Evolutionary conservation across 1,140 invertebrate species (phyloP).

Genomic region (Dinoponera quadriceps): DNA sequence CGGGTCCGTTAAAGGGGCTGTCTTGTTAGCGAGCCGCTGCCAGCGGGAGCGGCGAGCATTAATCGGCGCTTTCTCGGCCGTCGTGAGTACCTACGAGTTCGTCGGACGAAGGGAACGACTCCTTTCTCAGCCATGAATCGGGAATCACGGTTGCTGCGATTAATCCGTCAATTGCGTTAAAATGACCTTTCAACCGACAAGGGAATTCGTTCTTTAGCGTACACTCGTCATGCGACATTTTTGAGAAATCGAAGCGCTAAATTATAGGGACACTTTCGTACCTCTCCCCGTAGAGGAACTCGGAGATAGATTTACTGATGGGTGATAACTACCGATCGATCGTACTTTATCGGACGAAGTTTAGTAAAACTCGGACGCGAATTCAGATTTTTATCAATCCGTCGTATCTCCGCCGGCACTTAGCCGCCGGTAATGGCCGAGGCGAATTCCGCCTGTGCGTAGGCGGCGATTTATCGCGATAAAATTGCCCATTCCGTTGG

Average conservation of each 20-base stretch:
- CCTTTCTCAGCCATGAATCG: background rate
- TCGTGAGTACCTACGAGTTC: conserved; percentile 2
- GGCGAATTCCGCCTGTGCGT: conserved; percentile 40
- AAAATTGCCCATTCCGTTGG: conserved; percentile 60
- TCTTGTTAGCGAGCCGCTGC: background rate
- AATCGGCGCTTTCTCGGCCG: background rate
- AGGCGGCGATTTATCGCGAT: conserved; percentile 60
- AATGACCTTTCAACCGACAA: background rate
- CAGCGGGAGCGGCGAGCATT: background rate
- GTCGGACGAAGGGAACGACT: background rate
- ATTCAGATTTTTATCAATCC: conserved; percentile 50
- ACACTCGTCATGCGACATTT: no score
- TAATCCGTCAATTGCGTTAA: background rate
- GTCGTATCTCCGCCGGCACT: conserved; percentile 31
- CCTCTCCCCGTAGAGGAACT: no score
- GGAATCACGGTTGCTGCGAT: background rate
- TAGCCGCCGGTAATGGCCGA: conserved; percentile 38
- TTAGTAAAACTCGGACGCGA: conserved; percentile 30
- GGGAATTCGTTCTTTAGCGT: no score
- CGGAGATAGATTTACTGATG: background rate
- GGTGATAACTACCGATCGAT: conserved; percentile 20
- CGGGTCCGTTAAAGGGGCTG: conserved; percentile 18
- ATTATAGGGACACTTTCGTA: no score
- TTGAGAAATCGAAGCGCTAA: no score
- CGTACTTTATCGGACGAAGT: background rate